These are phyloP conservation scores for Kobus ellipsiprymnus DNA, from an alignment of 2,113 vertebrate species.

Conservation along the genomic window DNA sequence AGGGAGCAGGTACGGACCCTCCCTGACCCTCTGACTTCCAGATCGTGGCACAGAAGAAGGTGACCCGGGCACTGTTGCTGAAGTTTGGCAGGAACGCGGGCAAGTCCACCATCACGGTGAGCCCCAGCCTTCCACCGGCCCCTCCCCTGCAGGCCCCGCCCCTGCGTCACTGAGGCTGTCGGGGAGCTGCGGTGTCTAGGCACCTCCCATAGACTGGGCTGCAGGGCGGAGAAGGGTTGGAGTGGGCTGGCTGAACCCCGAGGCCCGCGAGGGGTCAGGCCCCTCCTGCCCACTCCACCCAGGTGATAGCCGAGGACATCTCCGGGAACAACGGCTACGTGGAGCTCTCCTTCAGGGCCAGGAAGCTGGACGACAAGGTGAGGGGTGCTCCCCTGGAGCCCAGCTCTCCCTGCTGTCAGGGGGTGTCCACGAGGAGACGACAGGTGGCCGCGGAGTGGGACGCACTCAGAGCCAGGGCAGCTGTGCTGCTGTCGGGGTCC, in stretches of 20 bases:
- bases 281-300: fast-evolving
- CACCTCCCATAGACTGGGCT: background rate
- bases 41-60: slow-evolving; percentile 96
- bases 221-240: background rate
- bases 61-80: slow-evolving; percentile 90
- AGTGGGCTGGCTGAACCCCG: background rate
- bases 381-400: too few relatives aligned
- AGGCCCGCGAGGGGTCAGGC: background rate
- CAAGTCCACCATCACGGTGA: slow-evolving; percentile 95
- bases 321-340: slow-evolving; percentile 95
- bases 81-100: slow-evolving; percentile 93
- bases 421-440: background rate
- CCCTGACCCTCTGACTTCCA: slow-evolving; percentile 62
- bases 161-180: fast-evolving
- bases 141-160: background rate
- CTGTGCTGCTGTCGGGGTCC: background rate
- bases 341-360: slow-evolving; percentile 91
- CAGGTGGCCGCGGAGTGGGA: too few relatives aligned
- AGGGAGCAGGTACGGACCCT: background rate
- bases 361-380: slow-evolving; percentile 96
- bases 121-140: background rate
- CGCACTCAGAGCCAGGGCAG: background rate
- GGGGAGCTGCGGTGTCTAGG: background rate
- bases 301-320: slow-evolving; percentile 95
- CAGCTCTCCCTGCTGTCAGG: background rate